A percentile compares a stretch with the other conserved stretches of the same genome.
phyloP scores from a whole-genome alignment of 1,140 invertebrate species.

The Caerostris darwini region DNA sequence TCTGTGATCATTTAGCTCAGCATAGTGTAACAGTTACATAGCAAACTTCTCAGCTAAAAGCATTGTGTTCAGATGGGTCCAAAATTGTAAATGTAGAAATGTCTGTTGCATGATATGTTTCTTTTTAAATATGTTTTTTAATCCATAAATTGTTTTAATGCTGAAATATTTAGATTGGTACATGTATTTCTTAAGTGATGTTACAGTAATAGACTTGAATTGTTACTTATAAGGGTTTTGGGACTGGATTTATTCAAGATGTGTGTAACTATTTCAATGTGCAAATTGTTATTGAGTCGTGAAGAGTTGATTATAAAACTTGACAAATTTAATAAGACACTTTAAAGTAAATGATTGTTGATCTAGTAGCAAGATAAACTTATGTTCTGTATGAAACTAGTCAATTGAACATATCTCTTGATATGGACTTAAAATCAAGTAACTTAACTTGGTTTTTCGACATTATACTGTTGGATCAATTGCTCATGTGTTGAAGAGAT shows the following conservation, averaged over 20 bases:
- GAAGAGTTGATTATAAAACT: neutral
- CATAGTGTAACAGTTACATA: constrained; percentile 63
- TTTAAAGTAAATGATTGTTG: neutral
- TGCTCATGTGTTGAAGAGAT: neutral
- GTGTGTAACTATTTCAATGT: neutral
- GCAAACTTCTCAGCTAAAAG: constrained; percentile 66
- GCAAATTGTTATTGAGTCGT: neutral
- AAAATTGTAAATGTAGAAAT: constrained; percentile 72
- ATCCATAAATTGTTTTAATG: constrained; percentile 16
- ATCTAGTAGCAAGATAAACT: neutral
- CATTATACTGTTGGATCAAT: neutral
- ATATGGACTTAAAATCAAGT: constrained; percentile 9
- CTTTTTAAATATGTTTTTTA: constrained; percentile 48
- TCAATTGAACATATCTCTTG: constrained; percentile 50
- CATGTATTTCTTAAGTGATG: neutral
- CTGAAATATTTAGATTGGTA: neutral
- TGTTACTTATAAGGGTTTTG: neutral
- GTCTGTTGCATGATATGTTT: constrained; percentile 57
- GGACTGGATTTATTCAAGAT: neutral
- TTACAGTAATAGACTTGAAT: neutral
- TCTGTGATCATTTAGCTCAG: constrained; percentile 71
- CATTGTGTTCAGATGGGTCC: constrained; percentile 74
- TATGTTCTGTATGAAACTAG: constrained; percentile 47
- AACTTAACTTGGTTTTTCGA: constrained; percentile 25
- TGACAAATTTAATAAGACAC: neutral